phyloP scores from a whole-genome alignment of 2,888 invertebrate genomes.

The Eumerus sabulonum region DNA sequence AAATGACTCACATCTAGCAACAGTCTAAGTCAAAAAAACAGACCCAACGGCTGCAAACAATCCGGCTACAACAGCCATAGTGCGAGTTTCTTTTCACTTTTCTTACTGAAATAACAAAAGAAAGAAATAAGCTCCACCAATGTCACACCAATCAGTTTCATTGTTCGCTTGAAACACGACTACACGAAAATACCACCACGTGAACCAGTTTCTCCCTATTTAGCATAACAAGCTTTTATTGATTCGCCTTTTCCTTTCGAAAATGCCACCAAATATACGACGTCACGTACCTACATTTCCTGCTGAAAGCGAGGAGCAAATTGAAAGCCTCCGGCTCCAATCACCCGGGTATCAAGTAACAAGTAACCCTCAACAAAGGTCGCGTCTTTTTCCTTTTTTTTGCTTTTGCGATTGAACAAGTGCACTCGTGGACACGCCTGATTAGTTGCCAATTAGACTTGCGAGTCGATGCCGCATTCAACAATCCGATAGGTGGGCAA shows the following conservation, averaged over 20 bases:
- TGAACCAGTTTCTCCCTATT: conserved; percentile 1
- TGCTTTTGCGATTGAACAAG: background rate
- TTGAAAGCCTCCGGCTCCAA: conserved; percentile 11
- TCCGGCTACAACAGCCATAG: no score
- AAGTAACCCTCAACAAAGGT: conserved; percentile 6
- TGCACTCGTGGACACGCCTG: conserved; percentile 7
- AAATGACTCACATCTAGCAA: no score
- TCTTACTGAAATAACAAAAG: no score
- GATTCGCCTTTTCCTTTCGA: background rate
- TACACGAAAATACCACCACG: background rate
- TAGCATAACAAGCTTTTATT: conserved; percentile 1
- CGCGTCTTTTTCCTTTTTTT: conserved; percentile 17
- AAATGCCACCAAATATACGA: background rate
- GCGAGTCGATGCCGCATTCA: background rate
- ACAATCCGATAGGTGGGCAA: conserved; percentile 27
- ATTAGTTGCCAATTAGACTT: conserved; percentile 23
- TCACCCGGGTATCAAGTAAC: background rate
- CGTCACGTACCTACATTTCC: background rate
- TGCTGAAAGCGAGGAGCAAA: conserved; percentile 29
- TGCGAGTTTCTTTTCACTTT: no score
- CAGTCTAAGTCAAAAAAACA: no score
- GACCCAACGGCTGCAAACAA: no score
- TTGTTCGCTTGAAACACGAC: background rate
- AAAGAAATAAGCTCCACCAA: background rate
- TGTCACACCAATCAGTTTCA: background rate